Percentiles rank a stretch among this genome's conserved stretches.
These are phyloP conservation scores for Holacanthus passer DNA, from an alignment of 2,113 vertebrate genomes.

Conservation along the genomic window DNA sequence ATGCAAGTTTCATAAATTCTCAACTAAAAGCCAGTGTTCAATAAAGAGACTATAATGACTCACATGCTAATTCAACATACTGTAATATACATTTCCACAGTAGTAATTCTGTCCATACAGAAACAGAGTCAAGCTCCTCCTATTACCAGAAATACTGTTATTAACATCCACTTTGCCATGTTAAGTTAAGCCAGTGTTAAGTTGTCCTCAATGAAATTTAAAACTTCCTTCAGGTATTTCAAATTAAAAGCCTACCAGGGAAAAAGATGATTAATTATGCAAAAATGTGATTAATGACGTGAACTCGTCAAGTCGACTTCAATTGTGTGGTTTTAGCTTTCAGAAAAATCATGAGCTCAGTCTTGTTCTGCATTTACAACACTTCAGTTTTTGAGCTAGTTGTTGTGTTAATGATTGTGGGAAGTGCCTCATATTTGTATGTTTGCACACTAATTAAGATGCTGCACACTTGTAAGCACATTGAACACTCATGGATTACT, in stretches of 20 bases:
- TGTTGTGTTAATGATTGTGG: slow-evolving; percentile 15
- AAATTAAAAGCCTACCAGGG: neutral
- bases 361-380: no score
- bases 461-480: neutral
- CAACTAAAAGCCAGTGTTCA: neutral
- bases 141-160: no score
- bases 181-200: neutral
- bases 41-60: neutral
- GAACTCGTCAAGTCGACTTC: neutral
- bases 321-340: neutral
- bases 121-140: no score
- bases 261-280: no score
- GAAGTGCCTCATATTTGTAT: slow-evolving; percentile 10
- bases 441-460: slow-evolving; percentile 16
- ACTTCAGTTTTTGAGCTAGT: no score
- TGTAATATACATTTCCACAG: neutral
- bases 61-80: neutral
- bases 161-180: neutral
- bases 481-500: neutral
- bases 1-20: neutral
- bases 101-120: no score
- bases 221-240: neutral
- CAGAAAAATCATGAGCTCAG: neutral
- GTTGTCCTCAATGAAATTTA: neutral
- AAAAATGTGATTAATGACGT: neutral